These are phyloP conservation scores for Callithrix jacchus DNA, from an alignment of 2,113 vertebrate genomes.

Conservation along the genomic window DNA sequence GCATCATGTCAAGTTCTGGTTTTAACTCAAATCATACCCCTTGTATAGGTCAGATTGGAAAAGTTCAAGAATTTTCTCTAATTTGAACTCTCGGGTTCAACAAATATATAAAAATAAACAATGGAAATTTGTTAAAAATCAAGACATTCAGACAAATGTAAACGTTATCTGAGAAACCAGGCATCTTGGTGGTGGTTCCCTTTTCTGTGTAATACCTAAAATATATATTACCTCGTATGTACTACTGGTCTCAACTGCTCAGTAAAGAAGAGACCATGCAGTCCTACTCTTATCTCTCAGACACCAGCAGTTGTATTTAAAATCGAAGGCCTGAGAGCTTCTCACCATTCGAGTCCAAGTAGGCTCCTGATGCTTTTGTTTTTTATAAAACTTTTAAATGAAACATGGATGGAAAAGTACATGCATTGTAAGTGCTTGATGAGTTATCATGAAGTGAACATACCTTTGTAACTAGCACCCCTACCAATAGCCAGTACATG, in stretches of 20 bases:
- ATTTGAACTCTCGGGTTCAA: not conserved
- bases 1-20: not conserved
- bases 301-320: not conserved
- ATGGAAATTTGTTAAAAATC: not conserved
- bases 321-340: not conserved
- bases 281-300: not conserved
- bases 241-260: not conserved
- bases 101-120: conserved; percentile 8
- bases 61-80: conserved; percentile 2
- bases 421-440: not conserved
- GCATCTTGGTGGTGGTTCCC: not conserved
- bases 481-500: not conserved
- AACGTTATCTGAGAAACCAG: not conserved
- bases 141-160: not conserved
- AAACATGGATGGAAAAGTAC: not conserved
- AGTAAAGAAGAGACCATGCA: not conserved
- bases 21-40: not conserved
- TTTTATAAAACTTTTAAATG: not conserved
- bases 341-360: not conserved
- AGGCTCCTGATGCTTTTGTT: not conserved
- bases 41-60: not conserved
- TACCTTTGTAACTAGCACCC: not conserved
- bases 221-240: not conserved
- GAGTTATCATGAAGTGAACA: not conserved
- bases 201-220: not conserved